A percentile compares a stretch with the other conserved stretches of the same genome.
These are phyloP conservation scores for Sminthopsis crassicaudata DNA, from an alignment of 2,113 vertebrate genomes.

Conservation along the genomic window DNA sequence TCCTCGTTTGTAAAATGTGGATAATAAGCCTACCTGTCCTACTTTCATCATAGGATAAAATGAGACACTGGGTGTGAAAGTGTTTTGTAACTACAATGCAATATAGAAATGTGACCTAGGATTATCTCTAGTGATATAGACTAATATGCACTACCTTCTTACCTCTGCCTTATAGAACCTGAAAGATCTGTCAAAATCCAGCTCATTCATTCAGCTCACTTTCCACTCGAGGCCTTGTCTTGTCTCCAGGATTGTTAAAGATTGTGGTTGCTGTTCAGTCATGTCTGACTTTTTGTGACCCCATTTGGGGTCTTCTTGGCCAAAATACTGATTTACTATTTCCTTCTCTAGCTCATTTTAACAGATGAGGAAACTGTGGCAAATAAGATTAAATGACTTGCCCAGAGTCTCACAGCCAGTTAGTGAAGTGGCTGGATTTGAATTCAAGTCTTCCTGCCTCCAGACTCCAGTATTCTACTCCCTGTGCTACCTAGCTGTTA, in stretches of 20 bases:
- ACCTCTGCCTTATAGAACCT: neutral
- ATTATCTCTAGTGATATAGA: neutral
- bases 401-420: neutral
- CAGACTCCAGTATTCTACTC: neutral
- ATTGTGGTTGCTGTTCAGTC: neutral
- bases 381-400: slow-evolving; percentile 39
- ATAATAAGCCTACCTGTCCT: neutral
- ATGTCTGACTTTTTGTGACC: neutral
- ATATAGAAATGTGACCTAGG: neutral
- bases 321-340: neutral
- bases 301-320: neutral
- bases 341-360: neutral
- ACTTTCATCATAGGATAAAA: neutral
- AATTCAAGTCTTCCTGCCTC: slow-evolving; percentile 48
- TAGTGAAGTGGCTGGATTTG: neutral
- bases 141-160: neutral
- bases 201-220: neutral
- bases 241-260: neutral
- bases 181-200: neutral
- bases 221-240: neutral
- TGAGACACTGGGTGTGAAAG: neutral
- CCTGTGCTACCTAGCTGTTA: neutral
- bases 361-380: neutral
- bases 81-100: neutral
- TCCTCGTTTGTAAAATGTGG: neutral